Conservation (phyloP, 2,888 invertebrate species). For the Plebejus anna region DNA sequence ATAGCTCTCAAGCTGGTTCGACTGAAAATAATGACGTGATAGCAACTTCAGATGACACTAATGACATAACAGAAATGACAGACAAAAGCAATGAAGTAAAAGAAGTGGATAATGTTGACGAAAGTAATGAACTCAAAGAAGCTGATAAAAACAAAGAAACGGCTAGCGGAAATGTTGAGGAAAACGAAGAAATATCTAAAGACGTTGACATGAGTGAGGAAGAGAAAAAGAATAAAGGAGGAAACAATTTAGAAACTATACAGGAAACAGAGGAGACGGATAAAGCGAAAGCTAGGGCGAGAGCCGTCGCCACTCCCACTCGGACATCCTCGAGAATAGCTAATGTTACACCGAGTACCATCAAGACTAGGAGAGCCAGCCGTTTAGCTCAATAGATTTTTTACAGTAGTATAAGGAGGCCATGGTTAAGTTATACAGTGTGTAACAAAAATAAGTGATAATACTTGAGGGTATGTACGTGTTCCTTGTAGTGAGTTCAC, state of each 20-base stretch:
- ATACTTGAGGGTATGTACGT: too few relatives aligned
- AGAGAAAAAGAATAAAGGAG: conserved; percentile 18
- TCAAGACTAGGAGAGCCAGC: conserved; percentile 59
- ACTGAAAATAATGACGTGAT: not conserved
- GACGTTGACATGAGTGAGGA: not conserved
- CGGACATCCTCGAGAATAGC: conserved; percentile 50
- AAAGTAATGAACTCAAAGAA: not conserved
- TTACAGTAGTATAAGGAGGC: not conserved
- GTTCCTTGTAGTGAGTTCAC: too few relatives aligned
- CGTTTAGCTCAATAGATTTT: conserved; percentile 43
- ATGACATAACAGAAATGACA: not conserved
- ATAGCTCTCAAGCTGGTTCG: not conserved
- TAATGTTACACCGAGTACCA: conserved; percentile 49
- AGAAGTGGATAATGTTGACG: not conserved
- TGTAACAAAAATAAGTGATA: too few relatives aligned
- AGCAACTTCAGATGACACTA: not conserved
- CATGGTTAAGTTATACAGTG: too few relatives aligned
- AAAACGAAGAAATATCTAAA: conserved; percentile 2
- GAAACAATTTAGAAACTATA: conserved; percentile 32
- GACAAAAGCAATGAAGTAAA: not conserved
- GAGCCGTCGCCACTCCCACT: conserved; percentile 44
- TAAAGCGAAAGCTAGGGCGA: not conserved
- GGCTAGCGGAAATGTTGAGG: not conserved
- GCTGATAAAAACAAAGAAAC: not conserved
- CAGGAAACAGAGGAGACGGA: not conserved